Conservation (phyloP, 2,797 vertebrate species). For the Pristis pectinata region DNA sequence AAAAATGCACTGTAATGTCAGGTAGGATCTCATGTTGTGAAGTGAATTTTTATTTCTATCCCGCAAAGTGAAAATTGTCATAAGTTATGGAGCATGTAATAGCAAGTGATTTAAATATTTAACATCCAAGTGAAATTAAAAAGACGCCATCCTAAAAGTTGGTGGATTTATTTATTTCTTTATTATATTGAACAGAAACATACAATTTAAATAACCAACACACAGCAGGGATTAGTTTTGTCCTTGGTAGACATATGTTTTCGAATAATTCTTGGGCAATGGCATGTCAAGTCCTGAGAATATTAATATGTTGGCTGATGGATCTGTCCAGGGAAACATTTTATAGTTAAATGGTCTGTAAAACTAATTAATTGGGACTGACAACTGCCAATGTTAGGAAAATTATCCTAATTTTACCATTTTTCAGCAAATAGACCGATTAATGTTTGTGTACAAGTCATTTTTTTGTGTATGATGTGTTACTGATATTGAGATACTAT, state of each 20-base stretch:
- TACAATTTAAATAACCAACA: constrained; percentile 19
- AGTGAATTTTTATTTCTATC: background rate
- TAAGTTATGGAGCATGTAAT: constrained; percentile 52
- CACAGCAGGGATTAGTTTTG: background rate
- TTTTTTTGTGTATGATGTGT: background rate
- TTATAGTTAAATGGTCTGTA: background rate
- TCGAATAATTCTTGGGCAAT: background rate
- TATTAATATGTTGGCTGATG: constrained; percentile 11
- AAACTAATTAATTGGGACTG: background rate
- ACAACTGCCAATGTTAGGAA: background rate
- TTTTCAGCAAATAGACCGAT: background rate
- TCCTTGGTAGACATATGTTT: constrained; percentile 26
- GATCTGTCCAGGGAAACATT: background rate
- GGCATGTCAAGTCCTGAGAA: background rate
- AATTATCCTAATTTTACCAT: background rate
- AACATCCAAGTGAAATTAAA: constrained; percentile 63
- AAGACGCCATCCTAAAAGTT: constrained; percentile 52
- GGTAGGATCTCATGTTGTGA: constrained; percentile 2
- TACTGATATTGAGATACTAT: background rate
- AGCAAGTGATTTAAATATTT: constrained; percentile 72
- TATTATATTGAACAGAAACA: constrained; percentile 1
- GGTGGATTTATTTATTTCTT: constrained; percentile 17
- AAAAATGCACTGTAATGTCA: background rate
- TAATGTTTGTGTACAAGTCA: background rate
- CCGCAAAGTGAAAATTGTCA: background rate